Base-by-base conservation (phyloP, 53 echinoderm and acorn worm species). In the Temnopleurus reevesii region DNA sequence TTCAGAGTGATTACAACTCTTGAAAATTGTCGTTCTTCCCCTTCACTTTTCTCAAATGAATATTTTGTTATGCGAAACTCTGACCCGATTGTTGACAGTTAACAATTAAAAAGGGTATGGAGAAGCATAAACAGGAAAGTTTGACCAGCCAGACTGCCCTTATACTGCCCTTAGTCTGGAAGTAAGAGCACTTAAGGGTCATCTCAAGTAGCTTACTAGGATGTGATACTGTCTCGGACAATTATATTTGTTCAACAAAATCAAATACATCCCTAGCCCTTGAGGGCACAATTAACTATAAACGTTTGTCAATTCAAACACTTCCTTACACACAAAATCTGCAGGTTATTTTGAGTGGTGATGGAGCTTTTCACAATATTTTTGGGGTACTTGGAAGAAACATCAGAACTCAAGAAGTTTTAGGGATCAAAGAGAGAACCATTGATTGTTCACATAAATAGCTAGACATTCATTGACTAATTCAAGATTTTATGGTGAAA, bases 231-330 rank as follows among this genome's bases (percentile, higher is more conserved):
- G 41, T 8, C 71, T 71, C 23, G n/a, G 6, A 71, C 41, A 71
- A 38, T 41, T 36, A 8, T 71, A 23, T 71, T 79, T 79, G 79
- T 79, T 30, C 79, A 19, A 19, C 28, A 26, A 25, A 79, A 79
- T 79, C 49, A 49, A 79, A 79, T 49, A 79, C 49, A n/a, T 79
- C 79, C 79, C 49, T 27, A 15, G 2, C 51, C 23, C 79, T 38
- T 31, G 13, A 79, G 51, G 29, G 26, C 25, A 65, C 77, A 76
- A 45, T 45, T 12, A 45, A 6, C 12, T n/a, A 63, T 58, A 26
- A 26, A 58, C 24, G 4, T 25, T 12, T 0, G 63, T 31, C 33
- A 63, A 31, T 18, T 24, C 34, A 63, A 63, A 12, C 30, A 34
- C 15, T 30, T 33, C 12, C 10, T 15, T 34, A 63, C 33, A 63